These are phyloP conservation scores for Phainopepla nitens DNA, from an alignment of 2,113 vertebrate genomes.

Conservation along the genomic window DNA sequence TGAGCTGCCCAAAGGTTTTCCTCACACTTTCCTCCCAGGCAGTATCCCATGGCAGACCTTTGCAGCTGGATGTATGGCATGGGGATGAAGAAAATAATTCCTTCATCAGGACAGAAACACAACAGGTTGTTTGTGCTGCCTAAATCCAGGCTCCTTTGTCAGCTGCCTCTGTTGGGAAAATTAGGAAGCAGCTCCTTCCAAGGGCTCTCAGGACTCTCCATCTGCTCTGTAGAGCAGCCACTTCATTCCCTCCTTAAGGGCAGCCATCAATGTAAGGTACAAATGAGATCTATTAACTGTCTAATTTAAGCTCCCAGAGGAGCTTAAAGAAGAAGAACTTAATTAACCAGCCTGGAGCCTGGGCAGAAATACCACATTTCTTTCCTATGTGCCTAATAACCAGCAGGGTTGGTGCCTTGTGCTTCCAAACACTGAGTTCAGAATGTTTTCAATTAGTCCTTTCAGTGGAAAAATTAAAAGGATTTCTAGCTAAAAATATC, in stretches of 20 bases:
- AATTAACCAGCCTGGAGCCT: constrained; percentile 35
- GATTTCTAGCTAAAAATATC: constrained; percentile 33
- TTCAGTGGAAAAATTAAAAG: background rate
- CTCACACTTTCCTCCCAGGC: rapidly evolving
- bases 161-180: background rate
- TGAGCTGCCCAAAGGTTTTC: background rate
- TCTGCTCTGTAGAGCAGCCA: background rate
- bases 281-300: background rate
- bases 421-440: background rate
- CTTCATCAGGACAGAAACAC: background rate
- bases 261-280: constrained; percentile 1
- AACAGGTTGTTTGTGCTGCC: background rate
- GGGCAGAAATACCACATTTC: background rate
- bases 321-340: constrained; percentile 14
- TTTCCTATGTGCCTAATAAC: background rate
- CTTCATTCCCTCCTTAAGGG: background rate
- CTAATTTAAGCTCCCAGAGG: constrained; percentile 35
- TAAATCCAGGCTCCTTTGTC: background rate
- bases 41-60: background rate
- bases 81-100: background rate
- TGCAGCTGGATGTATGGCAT: background rate
- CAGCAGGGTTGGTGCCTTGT: constrained; percentile 3
- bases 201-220: background rate
- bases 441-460: constrained; percentile 24
- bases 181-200: background rate